Conservation (phyloP, 2,797 vertebrate genomes). For the Halcyon leucocephala region DNA sequence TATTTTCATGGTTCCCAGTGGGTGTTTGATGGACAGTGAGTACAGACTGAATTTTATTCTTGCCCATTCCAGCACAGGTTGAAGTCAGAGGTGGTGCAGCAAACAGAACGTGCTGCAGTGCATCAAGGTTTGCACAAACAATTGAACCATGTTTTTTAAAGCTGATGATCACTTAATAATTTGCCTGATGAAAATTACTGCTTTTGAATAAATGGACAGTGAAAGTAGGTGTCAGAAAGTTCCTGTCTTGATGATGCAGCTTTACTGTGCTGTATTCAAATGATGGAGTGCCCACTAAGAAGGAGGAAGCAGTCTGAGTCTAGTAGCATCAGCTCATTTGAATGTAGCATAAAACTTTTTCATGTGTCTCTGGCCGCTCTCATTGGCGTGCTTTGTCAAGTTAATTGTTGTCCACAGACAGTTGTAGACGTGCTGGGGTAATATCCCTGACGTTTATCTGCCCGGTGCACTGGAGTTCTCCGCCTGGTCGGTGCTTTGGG, state of each 20-base stretch:
- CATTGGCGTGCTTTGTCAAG: constrained; percentile 35
- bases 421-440: neutral
- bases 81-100: neutral
- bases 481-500: neutral
- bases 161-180: neutral
- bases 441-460: constrained; percentile 41
- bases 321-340: constrained; percentile 10
- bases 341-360: constrained; percentile 33
- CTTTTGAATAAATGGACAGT: neutral
- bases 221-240: neutral
- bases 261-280: neutral
- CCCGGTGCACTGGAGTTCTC: neutral
- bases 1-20: neutral
- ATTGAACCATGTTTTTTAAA: neutral
- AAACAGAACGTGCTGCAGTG: neutral
- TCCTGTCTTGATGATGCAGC: constrained; percentile 17
- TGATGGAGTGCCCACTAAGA: constrained; percentile 11
- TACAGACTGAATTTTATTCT: neutral
- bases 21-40: neutral
- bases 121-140: neutral
- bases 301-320: neutral
- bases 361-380: constrained; percentile 22
- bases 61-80: neutral
- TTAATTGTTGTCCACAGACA: constrained; percentile 46
- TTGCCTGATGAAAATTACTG: neutral